A percentile compares a stretch with the other conserved stretches of the same genome.
Conservation (phyloP, 2,888 invertebrate genomes). For the Tortricodes alternella region DNA sequence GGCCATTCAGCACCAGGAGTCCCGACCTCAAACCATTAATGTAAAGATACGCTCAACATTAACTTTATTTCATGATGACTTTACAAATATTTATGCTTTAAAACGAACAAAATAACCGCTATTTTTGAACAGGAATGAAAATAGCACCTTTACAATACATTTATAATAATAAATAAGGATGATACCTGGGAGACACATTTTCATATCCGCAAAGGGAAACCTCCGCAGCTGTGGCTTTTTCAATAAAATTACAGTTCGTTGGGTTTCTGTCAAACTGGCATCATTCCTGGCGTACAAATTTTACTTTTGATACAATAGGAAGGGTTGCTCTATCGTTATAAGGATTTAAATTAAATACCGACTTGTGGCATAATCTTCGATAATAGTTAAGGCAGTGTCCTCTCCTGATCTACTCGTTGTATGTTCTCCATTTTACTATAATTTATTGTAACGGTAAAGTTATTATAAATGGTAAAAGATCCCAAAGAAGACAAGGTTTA, state of each 20-base stretch:
- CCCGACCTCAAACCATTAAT: conserved; percentile 97
- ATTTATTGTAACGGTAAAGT: too few species aligned
- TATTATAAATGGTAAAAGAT: too few species aligned
- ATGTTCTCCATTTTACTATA: not conserved
- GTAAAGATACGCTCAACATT: too few species aligned
- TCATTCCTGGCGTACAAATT: conserved; percentile 27
- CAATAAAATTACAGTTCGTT: conserved; percentile 31
- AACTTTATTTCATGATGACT: too few species aligned
- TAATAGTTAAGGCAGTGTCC: not conserved
- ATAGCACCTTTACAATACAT: not conserved
- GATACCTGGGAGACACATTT: conserved; percentile 25
- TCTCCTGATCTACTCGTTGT: not conserved
- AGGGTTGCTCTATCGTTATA: conserved; percentile 24
- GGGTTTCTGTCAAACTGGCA: conserved; percentile 30
- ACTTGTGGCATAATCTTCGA: conserved; percentile 6
- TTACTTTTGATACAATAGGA: conserved; percentile 26
- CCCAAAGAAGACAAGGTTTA: too few species aligned
- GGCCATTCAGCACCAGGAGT: conserved; percentile 50
- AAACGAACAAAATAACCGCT: too few species aligned
- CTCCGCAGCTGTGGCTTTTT: conserved; percentile 27
- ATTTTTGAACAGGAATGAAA: not conserved
- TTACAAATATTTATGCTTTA: too few species aligned
- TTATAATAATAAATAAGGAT: conserved; percentile 18
- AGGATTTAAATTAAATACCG: conserved; percentile 25
- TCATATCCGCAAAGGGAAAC: conserved; percentile 20